Evolutionary conservation across 2,113 vertebrate species (phyloP).

Genomic region (Grus americana): DNA sequence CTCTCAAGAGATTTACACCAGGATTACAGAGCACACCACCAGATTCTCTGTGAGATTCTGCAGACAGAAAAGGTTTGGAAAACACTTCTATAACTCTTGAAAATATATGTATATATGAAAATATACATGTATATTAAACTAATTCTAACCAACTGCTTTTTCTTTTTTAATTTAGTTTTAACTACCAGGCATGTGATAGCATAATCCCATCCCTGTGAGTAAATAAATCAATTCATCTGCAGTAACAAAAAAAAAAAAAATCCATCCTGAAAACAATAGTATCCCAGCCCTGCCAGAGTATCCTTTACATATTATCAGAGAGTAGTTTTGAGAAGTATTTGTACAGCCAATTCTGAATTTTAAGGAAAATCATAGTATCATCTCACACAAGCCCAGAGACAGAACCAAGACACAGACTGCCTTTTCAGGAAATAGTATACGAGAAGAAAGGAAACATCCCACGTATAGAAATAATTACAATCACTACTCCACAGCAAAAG

Average conservation of each 20-base stretch:
- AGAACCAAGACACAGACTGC: not conserved
- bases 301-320: not conserved
- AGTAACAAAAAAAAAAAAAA: too few species aligned
- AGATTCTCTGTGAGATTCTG: not conserved
- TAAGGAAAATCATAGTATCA: not conserved
- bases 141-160: not conserved
- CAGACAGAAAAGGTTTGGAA: not conserved
- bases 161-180: not conserved
- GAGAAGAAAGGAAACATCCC: not conserved
- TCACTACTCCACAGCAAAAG: not conserved
- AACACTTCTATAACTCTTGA: not conserved
- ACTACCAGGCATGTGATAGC: too few species aligned
- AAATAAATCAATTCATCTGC: not conserved
- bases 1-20: not conserved
- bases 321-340: not conserved
- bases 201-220: not conserved
- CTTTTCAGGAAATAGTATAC: not conserved
- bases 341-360: not conserved
- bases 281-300: not conserved
- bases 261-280: not conserved
- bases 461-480: accelerated
- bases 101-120: not conserved
- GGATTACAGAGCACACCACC: too few species aligned
- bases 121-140: too few species aligned
- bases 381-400: not conserved